Evolutionary conservation across 2,888 invertebrate species (phyloP).

Genomic region (Aspidiotus destructor): DNA sequence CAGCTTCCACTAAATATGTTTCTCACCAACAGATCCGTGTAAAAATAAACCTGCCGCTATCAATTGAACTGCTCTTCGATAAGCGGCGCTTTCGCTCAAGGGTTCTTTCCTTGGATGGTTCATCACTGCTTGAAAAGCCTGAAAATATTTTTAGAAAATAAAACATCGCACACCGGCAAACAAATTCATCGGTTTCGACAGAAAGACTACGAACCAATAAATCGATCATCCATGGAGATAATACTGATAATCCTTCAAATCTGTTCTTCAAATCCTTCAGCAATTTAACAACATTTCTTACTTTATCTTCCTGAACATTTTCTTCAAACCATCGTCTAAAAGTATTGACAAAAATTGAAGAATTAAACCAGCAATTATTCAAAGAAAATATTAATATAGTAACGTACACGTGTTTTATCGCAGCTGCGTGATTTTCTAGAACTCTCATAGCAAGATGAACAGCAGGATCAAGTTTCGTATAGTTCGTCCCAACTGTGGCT

Average conservation of each 20-base stretch:
- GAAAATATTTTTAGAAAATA: conserved; percentile 34
- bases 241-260: conserved; percentile 78
- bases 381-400: background rate
- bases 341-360: conserved; percentile 15
- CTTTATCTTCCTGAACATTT: conserved; percentile 91
- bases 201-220: conserved; percentile 48
- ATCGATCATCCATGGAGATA: conserved; percentile 96
- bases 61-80: conserved; percentile 78
- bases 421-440: conserved; percentile 81
- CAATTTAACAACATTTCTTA: conserved; percentile 86
- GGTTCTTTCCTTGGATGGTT: conserved; percentile 90
- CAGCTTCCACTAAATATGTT: background rate
- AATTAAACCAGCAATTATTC: background rate
- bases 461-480: conserved; percentile 85
- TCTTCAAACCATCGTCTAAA: conserved; percentile 90
- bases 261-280: conserved; percentile 83
- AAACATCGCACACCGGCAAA: background rate
- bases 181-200: background rate
- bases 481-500: conserved; percentile 87
- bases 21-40: conserved; percentile 72
- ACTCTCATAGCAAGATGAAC: conserved; percentile 56
- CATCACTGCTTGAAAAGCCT: conserved; percentile 91
- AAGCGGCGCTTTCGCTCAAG: conserved; percentile 82
- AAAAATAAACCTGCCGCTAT: conserved; percentile 89
- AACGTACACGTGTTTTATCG: conserved; percentile 63